These are phyloP conservation scores for Sceloporus undulatus DNA, from an alignment of 2,113 vertebrate genomes.

Conservation along the genomic window DNA sequence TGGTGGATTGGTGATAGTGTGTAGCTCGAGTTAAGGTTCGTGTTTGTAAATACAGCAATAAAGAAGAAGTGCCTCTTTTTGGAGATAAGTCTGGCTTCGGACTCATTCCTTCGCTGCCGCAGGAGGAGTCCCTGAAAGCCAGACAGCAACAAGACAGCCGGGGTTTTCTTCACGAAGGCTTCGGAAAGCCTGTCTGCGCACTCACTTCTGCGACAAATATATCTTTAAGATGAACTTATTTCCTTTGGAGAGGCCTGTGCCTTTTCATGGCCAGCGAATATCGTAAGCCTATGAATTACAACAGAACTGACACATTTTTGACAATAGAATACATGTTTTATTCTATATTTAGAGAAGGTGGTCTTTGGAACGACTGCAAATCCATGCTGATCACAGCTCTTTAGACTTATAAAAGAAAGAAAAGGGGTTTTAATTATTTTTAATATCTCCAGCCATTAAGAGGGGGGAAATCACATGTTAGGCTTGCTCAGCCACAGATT, in stretches of 20 bases:
- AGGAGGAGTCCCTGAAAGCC: too few relatives aligned
- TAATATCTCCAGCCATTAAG: not conserved
- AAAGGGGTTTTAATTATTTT: slow-evolving; percentile 5
- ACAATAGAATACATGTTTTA: not conserved
- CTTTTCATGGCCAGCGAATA: not conserved
- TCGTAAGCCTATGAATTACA: not conserved
- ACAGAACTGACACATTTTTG: not conserved
- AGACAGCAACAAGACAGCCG: too few relatives aligned
- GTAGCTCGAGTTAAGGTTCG: too few relatives aligned
- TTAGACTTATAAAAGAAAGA: not conserved
- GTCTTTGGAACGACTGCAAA: not conserved
- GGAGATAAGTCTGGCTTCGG: too few relatives aligned
- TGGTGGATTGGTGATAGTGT: too few relatives aligned
- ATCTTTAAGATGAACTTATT: not conserved
- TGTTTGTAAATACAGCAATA: too few relatives aligned
- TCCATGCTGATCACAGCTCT: not conserved
- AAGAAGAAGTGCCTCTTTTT: too few relatives aligned
- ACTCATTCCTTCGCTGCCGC: too few relatives aligned
- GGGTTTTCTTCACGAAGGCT: too few relatives aligned
- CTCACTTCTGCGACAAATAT: too few relatives aligned
- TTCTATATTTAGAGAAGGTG: not conserved
- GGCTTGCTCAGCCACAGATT: not conserved
- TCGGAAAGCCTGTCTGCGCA: too few relatives aligned
- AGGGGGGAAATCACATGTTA: not conserved
- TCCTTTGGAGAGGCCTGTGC: not conserved